A percentile compares a stretch with the other conserved stretches of the same genome.
These are phyloP conservation scores for Electrophaes corylata DNA, from an alignment of 2,888 invertebrate species.

Conservation along the genomic window DNA sequence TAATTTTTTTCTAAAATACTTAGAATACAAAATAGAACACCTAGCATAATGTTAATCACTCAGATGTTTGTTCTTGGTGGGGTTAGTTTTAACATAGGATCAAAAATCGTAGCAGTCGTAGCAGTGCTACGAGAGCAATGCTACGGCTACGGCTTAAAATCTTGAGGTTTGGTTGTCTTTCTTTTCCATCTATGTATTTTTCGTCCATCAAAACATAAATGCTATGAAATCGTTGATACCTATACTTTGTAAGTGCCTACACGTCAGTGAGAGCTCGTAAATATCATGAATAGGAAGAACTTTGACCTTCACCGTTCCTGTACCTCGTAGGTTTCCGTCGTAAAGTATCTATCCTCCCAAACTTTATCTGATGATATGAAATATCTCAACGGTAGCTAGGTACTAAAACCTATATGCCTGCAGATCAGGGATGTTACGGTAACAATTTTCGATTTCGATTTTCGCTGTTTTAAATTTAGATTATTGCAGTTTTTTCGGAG, in stretches of 20 bases:
- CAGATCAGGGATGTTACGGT: no score
- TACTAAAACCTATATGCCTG: neutral
- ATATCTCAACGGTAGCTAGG: slow-evolving; percentile 8
- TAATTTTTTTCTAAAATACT: no score
- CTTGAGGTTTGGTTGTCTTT: no score
- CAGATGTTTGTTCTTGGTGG: no score
- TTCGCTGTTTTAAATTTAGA: no score
- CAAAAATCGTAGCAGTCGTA: slow-evolving; percentile 7
- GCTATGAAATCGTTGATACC: neutral
- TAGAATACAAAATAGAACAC: no score
- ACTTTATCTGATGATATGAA: slow-evolving; percentile 16
- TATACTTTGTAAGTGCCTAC: slow-evolving; percentile 11
- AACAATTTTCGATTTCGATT: no score
- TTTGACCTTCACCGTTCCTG: slow-evolving; percentile 37
- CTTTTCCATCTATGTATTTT: neutral
- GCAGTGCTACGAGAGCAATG: slow-evolving; percentile 11
- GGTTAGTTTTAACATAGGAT: neutral
- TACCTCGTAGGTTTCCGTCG: slow-evolving; percentile 25
- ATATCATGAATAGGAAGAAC: slow-evolving; percentile 38
- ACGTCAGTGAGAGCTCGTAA: slow-evolving; percentile 29
- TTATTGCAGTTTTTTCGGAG: no score
- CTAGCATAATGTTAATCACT: no score
- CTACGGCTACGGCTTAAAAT: no score
- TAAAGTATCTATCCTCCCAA: slow-evolving; percentile 19
- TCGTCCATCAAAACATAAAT: neutral